Evolutionary conservation across 2,888 invertebrate genomes (phyloP), one percentile per base, ranked within the genome.

Genomic region (Xestia xanthographa): DNA sequence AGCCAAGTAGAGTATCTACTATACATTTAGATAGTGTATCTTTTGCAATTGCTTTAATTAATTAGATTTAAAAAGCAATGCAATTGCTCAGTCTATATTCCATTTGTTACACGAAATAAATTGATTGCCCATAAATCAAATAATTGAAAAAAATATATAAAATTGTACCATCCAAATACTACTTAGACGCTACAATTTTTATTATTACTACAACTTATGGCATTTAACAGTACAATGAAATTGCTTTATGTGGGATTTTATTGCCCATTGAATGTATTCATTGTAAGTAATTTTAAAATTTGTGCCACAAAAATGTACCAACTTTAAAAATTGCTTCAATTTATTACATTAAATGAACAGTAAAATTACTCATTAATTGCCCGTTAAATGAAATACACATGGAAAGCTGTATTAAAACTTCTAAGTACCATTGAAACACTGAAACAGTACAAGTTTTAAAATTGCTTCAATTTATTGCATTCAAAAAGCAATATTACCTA

Each of bases 271-370:
- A 63, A 43, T 70, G 0, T 12, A n/a, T 45, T 22, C 22, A 20
- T 20, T 45, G 43, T n/a, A 34, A 12, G 22, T 1, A 2, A 63
- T 70, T 43, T 63, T 43, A 17, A 70, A 70, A 62, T 9, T 0
- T 43, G 29, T 62, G 22, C 22, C 29, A n/a, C n/a, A n/a, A n/a
- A n/a, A n/a, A n/a, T n/a, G n/a, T 41, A 38, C 38, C 34, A 72
- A 38, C n/a, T 70, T 50, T 53, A n/a, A 41, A 53, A 71, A 71
- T 72, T 53, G 12, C 29, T 53, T 41, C 12, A 53, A 53, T 43
- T 20, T n/a, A 9, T 43, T 71, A 12, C 29, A n/a, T 53, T 72
- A 0, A n/a, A 34, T n/a, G 29, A 8, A 3, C 12, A 50, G 3
- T 29, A 29, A 58, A 58, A 9, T 29, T 9, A 9, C 20, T 29